A percentile compares a stretch with the other conserved stretches of the same genome.
These are phyloP conservation scores for Philaenus spumarius DNA, from an alignment of 1,140 invertebrate genomes.

Conservation along the genomic window DNA sequence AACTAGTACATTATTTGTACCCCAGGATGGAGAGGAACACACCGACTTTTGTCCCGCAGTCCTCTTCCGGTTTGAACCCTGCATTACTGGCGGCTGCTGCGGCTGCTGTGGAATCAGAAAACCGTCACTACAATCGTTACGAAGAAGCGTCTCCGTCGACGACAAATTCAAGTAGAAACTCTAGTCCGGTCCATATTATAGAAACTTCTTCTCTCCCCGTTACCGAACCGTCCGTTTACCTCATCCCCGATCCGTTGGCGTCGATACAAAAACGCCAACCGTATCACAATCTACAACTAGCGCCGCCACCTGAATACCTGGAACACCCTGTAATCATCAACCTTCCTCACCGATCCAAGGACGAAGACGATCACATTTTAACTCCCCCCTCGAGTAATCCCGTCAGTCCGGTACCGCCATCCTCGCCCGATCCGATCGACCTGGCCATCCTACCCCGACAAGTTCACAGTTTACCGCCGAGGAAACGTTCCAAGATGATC, in stretches of 20 bases:
- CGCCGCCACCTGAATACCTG: slow-evolving; percentile 18
- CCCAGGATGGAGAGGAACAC: slow-evolving; percentile 10
- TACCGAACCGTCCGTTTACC: slow-evolving; percentile 33
- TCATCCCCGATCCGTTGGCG: slow-evolving; percentile 28
- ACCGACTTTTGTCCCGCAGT: not conserved
- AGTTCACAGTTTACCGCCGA: slow-evolving; percentile 59
- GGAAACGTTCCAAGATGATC: slow-evolving; percentile 72
- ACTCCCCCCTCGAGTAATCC: slow-evolving; percentile 57
- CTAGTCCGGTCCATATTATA: slow-evolving; percentile 30
- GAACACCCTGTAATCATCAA: slow-evolving; percentile 51
- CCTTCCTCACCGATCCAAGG: slow-evolving; percentile 32
- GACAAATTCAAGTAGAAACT: slow-evolving; percentile 25
- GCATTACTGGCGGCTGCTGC: slow-evolving; percentile 44
- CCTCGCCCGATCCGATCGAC: slow-evolving; percentile 51
- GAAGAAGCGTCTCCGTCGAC: slow-evolving; percentile 26
- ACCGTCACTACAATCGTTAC: slow-evolving; percentile 21
- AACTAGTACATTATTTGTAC: slow-evolving; percentile 28
- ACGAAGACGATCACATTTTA: slow-evolving; percentile 33
- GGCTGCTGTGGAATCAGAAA: slow-evolving; percentile 36
- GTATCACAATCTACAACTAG: not conserved
- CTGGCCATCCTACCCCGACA: slow-evolving; percentile 46
- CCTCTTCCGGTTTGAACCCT: slow-evolving; percentile 37
- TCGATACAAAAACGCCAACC: slow-evolving; percentile 22
- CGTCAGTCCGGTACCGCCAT: slow-evolving; percentile 36
- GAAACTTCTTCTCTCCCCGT: slow-evolving; percentile 25